phyloP scores from a whole-genome alignment of 2,113 vertebrate genomes.

The Mus pahari region DNA sequence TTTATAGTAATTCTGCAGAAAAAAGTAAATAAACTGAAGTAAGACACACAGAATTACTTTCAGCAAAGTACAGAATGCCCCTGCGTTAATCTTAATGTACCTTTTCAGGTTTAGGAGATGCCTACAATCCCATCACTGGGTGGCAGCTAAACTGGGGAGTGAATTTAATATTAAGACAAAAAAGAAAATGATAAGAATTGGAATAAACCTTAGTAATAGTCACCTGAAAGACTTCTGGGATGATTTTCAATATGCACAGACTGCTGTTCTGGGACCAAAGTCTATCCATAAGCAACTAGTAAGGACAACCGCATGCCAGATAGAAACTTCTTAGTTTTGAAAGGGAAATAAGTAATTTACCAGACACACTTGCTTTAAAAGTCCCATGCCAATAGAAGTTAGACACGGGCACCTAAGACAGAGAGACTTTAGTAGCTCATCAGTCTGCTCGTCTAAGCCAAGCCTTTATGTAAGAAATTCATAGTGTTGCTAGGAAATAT shows the following conservation, averaged over 20 bases:
- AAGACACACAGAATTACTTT: conserved; percentile 86
- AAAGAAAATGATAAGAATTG: conserved; percentile 76
- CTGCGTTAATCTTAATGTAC: conserved; percentile 79
- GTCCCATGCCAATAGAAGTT: conserved; percentile 80
- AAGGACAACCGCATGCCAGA: conserved; percentile 79
- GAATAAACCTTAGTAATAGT: conserved; percentile 81
- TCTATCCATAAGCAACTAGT: conserved; percentile 84
- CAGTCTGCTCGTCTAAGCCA: conserved; percentile 77
- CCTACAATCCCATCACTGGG: conserved; percentile 67
- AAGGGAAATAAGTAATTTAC: conserved; percentile 80
- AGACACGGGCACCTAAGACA: conserved; percentile 76
- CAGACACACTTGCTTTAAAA: conserved; percentile 82
- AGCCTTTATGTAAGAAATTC: conserved; percentile 80
- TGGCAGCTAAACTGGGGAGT: conserved; percentile 70
- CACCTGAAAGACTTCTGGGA: conserved; percentile 63
- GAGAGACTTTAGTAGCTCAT: conserved; percentile 83
- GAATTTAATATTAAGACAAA: conserved; percentile 79
- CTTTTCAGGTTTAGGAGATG: conserved; percentile 59
- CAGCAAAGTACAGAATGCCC: conserved; percentile 80
- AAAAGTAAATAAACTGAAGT: conserved; percentile 87
- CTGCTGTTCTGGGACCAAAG: conserved; percentile 84
- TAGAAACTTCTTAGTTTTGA: conserved; percentile 82
- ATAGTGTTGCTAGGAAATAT: conserved; percentile 83
- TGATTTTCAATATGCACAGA: conserved; percentile 83
- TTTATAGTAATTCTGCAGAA: conserved; percentile 88